These are phyloP conservation scores for Boloria selene DNA, from an alignment of 2,888 invertebrate species.

Conservation along the genomic window DNA sequence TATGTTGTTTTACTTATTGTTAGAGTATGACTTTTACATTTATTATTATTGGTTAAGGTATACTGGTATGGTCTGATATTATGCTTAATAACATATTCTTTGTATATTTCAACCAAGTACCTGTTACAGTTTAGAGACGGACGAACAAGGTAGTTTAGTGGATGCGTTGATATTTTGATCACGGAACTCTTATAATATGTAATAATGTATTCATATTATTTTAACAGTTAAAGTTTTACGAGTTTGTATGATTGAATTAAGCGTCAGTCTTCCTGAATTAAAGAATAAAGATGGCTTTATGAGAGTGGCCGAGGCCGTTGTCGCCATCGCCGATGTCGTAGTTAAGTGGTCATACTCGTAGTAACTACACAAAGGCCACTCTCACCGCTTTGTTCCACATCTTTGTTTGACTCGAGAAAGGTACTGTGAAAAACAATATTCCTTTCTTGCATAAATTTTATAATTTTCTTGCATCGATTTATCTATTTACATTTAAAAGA, in stretches of 20 bases:
- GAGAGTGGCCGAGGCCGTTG: slow-evolving; percentile 45
- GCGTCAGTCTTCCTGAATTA: slow-evolving; percentile 10
- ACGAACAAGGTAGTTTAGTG: too few species aligned
- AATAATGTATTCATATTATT: background rate
- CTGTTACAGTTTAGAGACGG: too few species aligned
- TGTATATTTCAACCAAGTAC: too few species aligned
- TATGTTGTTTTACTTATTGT: too few species aligned
- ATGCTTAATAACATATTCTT: too few species aligned
- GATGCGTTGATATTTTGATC: too few species aligned
- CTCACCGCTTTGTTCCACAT: slow-evolving; percentile 78
- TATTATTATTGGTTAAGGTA: too few species aligned
- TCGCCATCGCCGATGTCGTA: slow-evolving; percentile 64
- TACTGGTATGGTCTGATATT: too few species aligned
- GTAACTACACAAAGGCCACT: slow-evolving; percentile 74
- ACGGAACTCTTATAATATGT: too few species aligned
- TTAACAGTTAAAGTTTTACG: background rate
- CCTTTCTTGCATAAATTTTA: slow-evolving; percentile 25
- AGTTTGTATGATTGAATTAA: background rate
- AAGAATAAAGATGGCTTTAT: slow-evolving; percentile 29
- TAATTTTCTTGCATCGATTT: slow-evolving; percentile 8
- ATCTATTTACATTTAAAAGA: background rate
- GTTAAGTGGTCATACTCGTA: slow-evolving; percentile 71
- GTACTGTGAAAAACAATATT: slow-evolving; percentile 59
- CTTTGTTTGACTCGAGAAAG: slow-evolving; percentile 75
- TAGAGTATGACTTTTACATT: too few species aligned